Conservation (phyloP, 2,113 vertebrate genomes). For the Sarotherodon lohbergeri region DNA sequence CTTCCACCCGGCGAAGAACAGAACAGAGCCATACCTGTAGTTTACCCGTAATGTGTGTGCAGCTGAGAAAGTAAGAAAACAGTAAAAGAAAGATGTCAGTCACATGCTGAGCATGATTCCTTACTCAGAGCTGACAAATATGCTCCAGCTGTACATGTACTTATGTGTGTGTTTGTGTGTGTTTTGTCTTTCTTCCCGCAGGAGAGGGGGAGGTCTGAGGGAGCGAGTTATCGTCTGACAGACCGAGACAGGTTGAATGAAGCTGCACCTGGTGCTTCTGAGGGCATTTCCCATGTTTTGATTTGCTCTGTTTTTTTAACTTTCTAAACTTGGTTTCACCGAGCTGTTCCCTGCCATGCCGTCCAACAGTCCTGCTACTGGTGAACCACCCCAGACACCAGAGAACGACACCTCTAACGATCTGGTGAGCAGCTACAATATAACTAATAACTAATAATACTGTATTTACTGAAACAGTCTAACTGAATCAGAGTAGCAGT, state of each 20-base stretch:
- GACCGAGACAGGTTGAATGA: slow-evolving; percentile 45
- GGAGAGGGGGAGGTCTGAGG: slow-evolving; percentile 34
- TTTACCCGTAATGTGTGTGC: not conserved
- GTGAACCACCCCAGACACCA: slow-evolving; percentile 46
- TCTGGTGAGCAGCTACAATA: slow-evolving; percentile 41
- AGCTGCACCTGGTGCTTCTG: slow-evolving; percentile 51
- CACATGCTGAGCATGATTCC: not conserved
- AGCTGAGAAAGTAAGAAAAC: not conserved
- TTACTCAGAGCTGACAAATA: not conserved
- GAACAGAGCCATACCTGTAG: slow-evolving; percentile 9
- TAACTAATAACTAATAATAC: not conserved
- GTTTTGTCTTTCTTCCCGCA: slow-evolving; percentile 2
- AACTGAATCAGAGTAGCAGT: not conserved
- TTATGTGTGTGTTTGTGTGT: not conserved
- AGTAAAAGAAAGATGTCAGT: not conserved
- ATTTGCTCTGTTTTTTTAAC: slow-evolving; percentile 26
- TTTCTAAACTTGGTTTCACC: slow-evolving; percentile 25
- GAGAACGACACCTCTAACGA: slow-evolving; percentile 51
- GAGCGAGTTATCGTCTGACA: not conserved
- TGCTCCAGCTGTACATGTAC: not conserved
- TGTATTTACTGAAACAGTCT: not conserved
- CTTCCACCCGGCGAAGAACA: slow-evolving; percentile 1
- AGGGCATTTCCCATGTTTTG: slow-evolving; percentile 52
- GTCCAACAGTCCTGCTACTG: slow-evolving; percentile 61
- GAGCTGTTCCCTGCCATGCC: slow-evolving; percentile 54